These are phyloP conservation scores for Conchocele bisecta DNA, from an alignment of 2,888 invertebrate species.

Conservation along the genomic window DNA sequence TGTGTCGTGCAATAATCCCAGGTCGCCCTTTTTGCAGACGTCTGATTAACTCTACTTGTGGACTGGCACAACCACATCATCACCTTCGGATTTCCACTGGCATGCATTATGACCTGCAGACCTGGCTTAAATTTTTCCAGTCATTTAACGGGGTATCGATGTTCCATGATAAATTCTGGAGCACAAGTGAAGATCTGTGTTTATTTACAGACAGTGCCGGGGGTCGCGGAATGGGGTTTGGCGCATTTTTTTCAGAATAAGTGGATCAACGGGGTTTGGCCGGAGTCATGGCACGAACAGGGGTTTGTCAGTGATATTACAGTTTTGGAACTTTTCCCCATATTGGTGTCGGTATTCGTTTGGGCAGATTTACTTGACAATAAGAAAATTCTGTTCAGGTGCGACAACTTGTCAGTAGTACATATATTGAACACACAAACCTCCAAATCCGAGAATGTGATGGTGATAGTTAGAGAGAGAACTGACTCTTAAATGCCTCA, in stretches of 20 bases:
- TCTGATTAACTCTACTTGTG: slow-evolving; percentile 9
- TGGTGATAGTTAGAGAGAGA: not conserved
- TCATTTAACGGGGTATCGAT: slow-evolving; percentile 27
- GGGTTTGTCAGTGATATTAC: too few relatives aligned
- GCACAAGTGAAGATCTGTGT: slow-evolving; percentile 7
- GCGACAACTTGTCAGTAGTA: slow-evolving; percentile 15
- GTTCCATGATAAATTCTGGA: slow-evolving; percentile 29
- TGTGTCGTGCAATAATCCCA: slow-evolving; percentile 12
- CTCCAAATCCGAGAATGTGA: not conserved
- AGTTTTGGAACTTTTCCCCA: too few relatives aligned
- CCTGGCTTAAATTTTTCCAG: slow-evolving; percentile 24
- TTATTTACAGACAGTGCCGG: not conserved
- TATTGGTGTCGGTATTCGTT: too few relatives aligned
- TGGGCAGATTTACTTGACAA: too few relatives aligned
- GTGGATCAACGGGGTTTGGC: too few relatives aligned
- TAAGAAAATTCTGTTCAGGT: too few relatives aligned
- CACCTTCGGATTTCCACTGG: slow-evolving; percentile 18
- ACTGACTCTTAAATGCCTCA: slow-evolving; percentile 6
- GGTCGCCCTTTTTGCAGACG: slow-evolving; percentile 23
- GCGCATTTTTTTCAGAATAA: not conserved
- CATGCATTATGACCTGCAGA: slow-evolving; percentile 10
- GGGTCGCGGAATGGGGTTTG: not conserved
- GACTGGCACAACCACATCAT: slow-evolving; percentile 10
- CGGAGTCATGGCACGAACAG: too few relatives aligned
- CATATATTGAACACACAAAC: not conserved